Percentiles rank a stretch among this genome's conserved stretches.
phyloP scores from a whole-genome alignment of 1,140 invertebrate species.

The Lucilia cuprina region DNA sequence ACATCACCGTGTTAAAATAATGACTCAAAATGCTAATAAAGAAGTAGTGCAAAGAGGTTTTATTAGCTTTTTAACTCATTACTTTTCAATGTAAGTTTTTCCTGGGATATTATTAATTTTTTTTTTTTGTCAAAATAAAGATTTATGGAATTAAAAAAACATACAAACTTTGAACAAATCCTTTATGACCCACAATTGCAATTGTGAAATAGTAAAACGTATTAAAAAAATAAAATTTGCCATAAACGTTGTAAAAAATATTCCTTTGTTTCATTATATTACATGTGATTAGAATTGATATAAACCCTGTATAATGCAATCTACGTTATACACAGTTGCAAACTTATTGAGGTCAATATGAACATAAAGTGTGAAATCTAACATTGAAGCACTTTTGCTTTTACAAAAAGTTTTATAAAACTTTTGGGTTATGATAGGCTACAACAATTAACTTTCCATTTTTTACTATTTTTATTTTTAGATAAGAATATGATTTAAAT shows the following conservation, averaged over 20 bases:
- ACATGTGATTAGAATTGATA: not conserved
- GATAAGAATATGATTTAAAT: too few species aligned
- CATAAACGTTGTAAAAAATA: not conserved
- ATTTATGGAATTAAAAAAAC: not conserved
- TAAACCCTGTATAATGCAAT: not conserved
- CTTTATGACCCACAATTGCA: not conserved
- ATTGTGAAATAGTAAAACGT: not conserved
- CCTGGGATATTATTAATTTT: not conserved
- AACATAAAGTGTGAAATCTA: not conserved
- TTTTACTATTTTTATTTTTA: too few species aligned
- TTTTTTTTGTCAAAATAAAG: not conserved
- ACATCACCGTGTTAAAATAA: too few species aligned
- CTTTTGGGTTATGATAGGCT: not conserved
- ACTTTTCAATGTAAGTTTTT: too few species aligned
- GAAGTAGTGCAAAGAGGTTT: too few species aligned
- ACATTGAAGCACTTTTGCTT: not conserved
- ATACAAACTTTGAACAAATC: not conserved
- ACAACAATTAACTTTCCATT: too few species aligned
- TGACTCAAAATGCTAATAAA: too few species aligned
- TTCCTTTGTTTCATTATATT: not conserved
- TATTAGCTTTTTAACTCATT: too few species aligned
- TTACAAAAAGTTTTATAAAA: not conserved
- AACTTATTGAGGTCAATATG: conserved; percentile 6
- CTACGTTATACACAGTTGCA: not conserved
- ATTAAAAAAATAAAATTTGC: not conserved